Evolutionary conservation across 2,888 invertebrate species (phyloP).

Genomic region (Conistra vaccinii): DNA sequence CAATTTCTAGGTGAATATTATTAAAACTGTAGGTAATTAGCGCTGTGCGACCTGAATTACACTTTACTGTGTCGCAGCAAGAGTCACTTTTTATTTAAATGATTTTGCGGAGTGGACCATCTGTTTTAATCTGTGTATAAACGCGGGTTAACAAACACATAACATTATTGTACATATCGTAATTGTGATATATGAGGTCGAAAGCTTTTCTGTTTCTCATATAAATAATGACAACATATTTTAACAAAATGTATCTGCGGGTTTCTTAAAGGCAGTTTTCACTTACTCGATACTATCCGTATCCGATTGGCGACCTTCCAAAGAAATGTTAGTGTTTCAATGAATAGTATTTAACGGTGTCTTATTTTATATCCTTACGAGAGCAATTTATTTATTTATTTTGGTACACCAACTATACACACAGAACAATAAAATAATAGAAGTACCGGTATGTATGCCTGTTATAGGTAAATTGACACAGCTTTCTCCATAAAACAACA

Average conservation of each 20-base stretch:
- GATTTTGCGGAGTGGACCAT: no score
- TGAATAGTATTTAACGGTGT: conserved; percentile 55
- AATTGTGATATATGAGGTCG: not conserved
- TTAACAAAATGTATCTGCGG: conserved; percentile 35
- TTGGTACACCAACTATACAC: not conserved
- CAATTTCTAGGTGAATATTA: not conserved
- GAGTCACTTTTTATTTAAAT: no score
- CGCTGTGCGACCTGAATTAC: no score
- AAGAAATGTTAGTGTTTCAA: conserved; percentile 56
- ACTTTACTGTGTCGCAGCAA: no score
- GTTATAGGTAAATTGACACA: no score
- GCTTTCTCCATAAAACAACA: no score
- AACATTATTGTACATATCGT: not conserved
- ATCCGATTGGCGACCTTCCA: conserved; percentile 66
- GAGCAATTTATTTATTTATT: not conserved
- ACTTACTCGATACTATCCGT: conserved; percentile 52
- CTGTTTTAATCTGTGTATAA: not conserved
- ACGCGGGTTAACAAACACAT: not conserved
- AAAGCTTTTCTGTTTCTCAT: not conserved
- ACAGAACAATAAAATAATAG: not conserved
- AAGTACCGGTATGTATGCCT: no score
- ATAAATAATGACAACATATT: conserved; percentile 28
- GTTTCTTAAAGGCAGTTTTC: conserved; percentile 56
- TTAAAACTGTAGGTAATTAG: not conserved
- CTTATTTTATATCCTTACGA: conserved; percentile 39